phyloP scores from a whole-genome alignment of 1,140 invertebrate species.

The Drosophila mauritiana region DNA sequence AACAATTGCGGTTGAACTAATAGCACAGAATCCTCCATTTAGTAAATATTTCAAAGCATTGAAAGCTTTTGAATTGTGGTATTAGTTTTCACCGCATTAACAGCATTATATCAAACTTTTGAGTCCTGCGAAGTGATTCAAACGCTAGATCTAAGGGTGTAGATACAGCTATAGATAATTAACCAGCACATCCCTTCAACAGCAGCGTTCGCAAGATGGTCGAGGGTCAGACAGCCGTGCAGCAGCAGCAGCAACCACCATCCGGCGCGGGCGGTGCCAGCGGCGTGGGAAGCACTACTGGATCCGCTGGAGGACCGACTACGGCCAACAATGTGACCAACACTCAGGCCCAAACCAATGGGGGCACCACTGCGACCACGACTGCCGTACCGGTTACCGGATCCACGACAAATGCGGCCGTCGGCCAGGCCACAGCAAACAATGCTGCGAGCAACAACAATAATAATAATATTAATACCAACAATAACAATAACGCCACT shows the following conservation, averaged over 20 bases:
- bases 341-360: conserved; percentile 72
- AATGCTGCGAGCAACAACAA: conserved; percentile 86
- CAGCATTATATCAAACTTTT: not conserved
- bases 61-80: not conserved
- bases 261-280: conserved; percentile 23
- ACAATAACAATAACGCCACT: conserved; percentile 49
- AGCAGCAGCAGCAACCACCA: conserved; percentile 59
- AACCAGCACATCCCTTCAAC: conserved; percentile 7
- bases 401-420: conserved; percentile 22
- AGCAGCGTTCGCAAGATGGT: conserved; percentile 60
- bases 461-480: conserved; percentile 80
- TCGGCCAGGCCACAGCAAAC: conserved; percentile 33
- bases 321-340: conserved; percentile 43
- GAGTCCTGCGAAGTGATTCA: not conserved
- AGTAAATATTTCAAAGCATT: not conserved
- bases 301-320: conserved; percentile 26
- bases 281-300: conserved; percentile 25
- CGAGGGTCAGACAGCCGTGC: conserved; percentile 69
- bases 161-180: not conserved
- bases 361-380: conserved; percentile 48
- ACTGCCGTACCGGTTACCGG: conserved; percentile 26
- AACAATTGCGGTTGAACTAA: conserved; percentile 8
- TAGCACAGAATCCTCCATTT: not conserved
- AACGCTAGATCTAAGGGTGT: too few relatives aligned
- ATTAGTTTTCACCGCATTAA: conserved; percentile 6